A percentile compares a stretch with the other conserved stretches of the same genome.
Conservation (phyloP, 2,888 invertebrate genomes). For the Chironomus riparius region DNA sequence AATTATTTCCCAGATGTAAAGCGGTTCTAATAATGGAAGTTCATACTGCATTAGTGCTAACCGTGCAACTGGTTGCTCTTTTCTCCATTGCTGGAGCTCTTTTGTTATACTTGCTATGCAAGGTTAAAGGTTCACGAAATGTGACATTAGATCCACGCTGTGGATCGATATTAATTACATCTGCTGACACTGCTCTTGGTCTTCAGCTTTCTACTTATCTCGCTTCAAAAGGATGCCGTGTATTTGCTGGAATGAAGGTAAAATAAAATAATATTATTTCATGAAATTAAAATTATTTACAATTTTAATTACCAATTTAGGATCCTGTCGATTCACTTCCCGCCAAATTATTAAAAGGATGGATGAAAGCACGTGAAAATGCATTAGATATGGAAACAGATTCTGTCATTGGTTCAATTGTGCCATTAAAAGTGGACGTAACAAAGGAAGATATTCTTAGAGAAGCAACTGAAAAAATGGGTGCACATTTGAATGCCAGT, state of each 20-base stretch:
- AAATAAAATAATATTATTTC: background rate
- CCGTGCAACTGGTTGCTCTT: slow-evolving; percentile 69
- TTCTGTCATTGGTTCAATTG: slow-evolving; percentile 47
- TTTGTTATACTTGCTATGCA: slow-evolving; percentile 65
- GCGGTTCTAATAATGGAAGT: slow-evolving; percentile 56
- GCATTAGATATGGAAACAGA: slow-evolving; percentile 32
- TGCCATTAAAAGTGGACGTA: slow-evolving; percentile 66
- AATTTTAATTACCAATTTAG: background rate
- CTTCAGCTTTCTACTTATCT: slow-evolving; percentile 66
- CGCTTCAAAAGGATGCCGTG: slow-evolving; percentile 63
- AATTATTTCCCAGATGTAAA: slow-evolving; percentile 15
- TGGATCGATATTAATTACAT: slow-evolving; percentile 67
- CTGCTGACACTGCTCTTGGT: slow-evolving; percentile 70
- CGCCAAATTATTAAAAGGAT: slow-evolving; percentile 51
- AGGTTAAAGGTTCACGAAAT: slow-evolving; percentile 54
- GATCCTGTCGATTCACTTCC: slow-evolving; percentile 50
- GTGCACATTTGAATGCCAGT: slow-evolving; percentile 71
- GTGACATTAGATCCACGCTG: slow-evolving; percentile 46
- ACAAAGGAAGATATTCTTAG: slow-evolving; percentile 71
- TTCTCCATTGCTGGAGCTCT: slow-evolving; percentile 78
- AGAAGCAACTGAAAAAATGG: slow-evolving; percentile 67
- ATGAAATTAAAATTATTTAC: too few species aligned
- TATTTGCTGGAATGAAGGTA: slow-evolving; percentile 59
- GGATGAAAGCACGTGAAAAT: slow-evolving; percentile 53
- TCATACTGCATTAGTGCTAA: slow-evolving; percentile 68